phyloP scores from a whole-genome alignment of 2,797 vertebrate genomes.

The Aphelocoma californica region DNA sequence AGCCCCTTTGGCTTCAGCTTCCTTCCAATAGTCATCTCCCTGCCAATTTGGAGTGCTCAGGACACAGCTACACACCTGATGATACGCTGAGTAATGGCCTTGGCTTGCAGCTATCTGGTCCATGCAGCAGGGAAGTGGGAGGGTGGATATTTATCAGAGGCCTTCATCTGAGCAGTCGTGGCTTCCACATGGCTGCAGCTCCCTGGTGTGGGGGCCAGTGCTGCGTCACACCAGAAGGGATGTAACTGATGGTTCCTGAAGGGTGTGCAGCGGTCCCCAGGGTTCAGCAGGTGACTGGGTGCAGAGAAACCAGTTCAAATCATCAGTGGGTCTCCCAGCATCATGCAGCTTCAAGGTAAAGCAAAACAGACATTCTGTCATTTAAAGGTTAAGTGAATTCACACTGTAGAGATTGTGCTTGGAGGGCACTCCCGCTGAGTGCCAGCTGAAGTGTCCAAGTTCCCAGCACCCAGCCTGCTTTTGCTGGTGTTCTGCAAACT shows the following conservation, averaged over 20 bases:
- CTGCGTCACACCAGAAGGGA: background rate
- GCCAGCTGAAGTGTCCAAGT: background rate
- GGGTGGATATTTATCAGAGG: conserved; percentile 8
- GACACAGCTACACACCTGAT: conserved; percentile 61
- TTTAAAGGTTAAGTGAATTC: background rate
- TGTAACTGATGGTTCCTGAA: background rate
- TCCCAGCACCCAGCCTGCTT: background rate
- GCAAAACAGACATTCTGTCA: background rate
- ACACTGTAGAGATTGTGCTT: background rate
- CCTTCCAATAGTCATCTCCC: conserved; percentile 18
- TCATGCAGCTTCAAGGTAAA: background rate
- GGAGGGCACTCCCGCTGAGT: background rate
- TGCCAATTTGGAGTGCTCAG: conserved; percentile 34
- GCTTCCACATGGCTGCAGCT: background rate
- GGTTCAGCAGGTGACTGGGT: background rate
- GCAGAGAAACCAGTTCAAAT: background rate
- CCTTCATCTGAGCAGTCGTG: background rate
- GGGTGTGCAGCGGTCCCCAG: background rate
- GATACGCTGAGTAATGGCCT: conserved; percentile 45
- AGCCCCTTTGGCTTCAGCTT: conserved; percentile 36
- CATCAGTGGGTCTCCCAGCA: background rate
- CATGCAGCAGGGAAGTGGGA: conserved; percentile 31
- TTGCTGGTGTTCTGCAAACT: background rate
- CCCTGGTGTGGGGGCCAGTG: background rate
- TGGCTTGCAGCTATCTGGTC: conserved; percentile 57